Conservation (phyloP, 2,888 invertebrate species). For the Scaptomyza parva region DNA sequence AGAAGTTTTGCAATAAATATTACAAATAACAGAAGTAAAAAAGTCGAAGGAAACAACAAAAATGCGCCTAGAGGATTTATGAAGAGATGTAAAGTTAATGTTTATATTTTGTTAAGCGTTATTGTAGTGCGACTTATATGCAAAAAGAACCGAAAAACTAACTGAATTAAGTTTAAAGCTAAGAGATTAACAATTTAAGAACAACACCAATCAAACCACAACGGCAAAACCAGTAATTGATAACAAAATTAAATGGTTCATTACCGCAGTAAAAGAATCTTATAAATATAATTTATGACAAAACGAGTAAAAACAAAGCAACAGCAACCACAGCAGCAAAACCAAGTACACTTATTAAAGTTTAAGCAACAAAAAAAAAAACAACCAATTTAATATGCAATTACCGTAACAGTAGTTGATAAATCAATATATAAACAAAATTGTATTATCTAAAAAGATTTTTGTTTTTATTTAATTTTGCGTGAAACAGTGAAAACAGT, state of each 20-base stretch:
- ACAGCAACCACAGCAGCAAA: slow-evolving; percentile 58
- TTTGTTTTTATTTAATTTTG: slow-evolving; percentile 16
- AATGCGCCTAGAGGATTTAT: slow-evolving; percentile 49
- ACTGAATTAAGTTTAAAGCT: slow-evolving; percentile 71
- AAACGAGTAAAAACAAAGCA: slow-evolving; percentile 27
- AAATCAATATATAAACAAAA: slow-evolving; percentile 70
- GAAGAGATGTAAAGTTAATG: slow-evolving; percentile 65
- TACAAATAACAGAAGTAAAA: slow-evolving; percentile 31
- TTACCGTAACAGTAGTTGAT: slow-evolving; percentile 81
- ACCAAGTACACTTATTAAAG: slow-evolving; percentile 79
- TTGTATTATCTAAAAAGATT: slow-evolving; percentile 65
- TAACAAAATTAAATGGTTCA: slow-evolving; percentile 59
- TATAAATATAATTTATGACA: slow-evolving; percentile 74
- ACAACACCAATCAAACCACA: slow-evolving; percentile 16
- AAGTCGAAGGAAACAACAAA: slow-evolving; percentile 31
- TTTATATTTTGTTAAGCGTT: slow-evolving; percentile 82
- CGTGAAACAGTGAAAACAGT: no score
- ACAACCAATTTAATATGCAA: slow-evolving; percentile 80
- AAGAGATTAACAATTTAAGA: slow-evolving; percentile 24
- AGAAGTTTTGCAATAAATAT: slow-evolving; percentile 54
- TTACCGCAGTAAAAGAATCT: slow-evolving; percentile 55
- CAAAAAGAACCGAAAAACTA: slow-evolving; percentile 40
- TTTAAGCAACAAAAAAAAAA: slow-evolving; percentile 67
- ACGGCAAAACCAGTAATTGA: slow-evolving; percentile 26
- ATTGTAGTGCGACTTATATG: slow-evolving; percentile 67